phyloP scores from a whole-genome alignment of 2,888 invertebrate genomes.

The Acanthosepion lycidas region DNA sequence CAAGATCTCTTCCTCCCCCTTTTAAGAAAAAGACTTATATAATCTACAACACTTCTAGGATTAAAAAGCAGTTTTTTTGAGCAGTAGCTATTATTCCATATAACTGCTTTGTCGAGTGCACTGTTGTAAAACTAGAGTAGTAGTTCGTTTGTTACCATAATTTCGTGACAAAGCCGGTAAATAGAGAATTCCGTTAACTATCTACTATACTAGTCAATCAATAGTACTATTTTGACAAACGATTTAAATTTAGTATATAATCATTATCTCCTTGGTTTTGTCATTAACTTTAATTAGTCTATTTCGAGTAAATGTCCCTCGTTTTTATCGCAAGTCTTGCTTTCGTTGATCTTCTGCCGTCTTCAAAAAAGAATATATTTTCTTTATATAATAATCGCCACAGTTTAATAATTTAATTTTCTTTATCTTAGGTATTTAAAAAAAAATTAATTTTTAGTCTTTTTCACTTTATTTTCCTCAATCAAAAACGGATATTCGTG shows the following conservation, averaged over 20 bases:
- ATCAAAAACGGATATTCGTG: too few species aligned
- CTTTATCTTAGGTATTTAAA: too few species aligned
- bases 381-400: not conserved
- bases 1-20: constrained; percentile 13
- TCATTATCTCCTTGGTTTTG: not conserved
- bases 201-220: not conserved
- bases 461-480: too few species aligned
- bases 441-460: too few species aligned
- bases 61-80: not conserved
- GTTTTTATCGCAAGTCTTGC: not conserved
- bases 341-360: too few species aligned
- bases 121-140: not conserved
- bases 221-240: not conserved
- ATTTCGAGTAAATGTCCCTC: not conserved
- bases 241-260: not conserved
- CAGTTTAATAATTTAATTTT: not conserved
- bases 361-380: too few species aligned
- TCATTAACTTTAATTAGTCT: not conserved
- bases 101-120: not conserved
- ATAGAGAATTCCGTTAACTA: not conserved
- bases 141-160: not conserved
- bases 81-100: not conserved
- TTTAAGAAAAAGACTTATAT: not conserved
- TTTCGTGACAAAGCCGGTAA: not conserved
- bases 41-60: not conserved